These are phyloP conservation scores for Tetheella fluctuosa DNA, from an alignment of 2,888 invertebrate genomes.

Conservation along the genomic window DNA sequence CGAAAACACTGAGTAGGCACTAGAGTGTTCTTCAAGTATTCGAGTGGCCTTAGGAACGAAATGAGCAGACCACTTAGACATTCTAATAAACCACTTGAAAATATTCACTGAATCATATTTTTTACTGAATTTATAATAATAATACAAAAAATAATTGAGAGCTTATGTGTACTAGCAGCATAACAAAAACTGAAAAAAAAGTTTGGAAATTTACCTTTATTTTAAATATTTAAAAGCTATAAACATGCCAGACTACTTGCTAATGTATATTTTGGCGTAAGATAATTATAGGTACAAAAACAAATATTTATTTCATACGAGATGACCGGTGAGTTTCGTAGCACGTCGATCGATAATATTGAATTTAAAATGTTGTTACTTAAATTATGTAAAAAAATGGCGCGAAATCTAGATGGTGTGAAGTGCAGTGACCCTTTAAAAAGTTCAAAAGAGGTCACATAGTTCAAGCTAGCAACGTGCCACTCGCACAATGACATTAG, in stretches of 20 bases:
- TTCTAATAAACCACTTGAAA: conserved; percentile 67
- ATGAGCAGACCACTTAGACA: conserved; percentile 79
- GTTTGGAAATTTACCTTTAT: too few species aligned
- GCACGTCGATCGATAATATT: too few species aligned
- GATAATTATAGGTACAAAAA: too few species aligned
- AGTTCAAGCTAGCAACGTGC: conserved; percentile 24
- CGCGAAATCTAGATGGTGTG: neutral
- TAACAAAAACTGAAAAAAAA: neutral
- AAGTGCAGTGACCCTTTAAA: conserved; percentile 25
- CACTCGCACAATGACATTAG: conserved; percentile 23
- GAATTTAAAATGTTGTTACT: too few species aligned
- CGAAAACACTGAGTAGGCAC: conserved; percentile 49
- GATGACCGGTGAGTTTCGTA: too few species aligned
- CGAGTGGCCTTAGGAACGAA: conserved; percentile 61
- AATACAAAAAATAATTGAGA: too few species aligned
- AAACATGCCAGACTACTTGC: too few species aligned
- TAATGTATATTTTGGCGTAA: too few species aligned
- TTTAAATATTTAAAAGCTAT: too few species aligned
- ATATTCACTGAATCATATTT: conserved; percentile 44
- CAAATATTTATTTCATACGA: too few species aligned
- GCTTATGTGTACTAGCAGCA: too few species aligned
- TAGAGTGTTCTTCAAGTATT: conserved; percentile 54
- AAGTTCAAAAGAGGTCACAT: conserved; percentile 60
- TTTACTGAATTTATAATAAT: conserved; percentile 17
- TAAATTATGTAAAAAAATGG: neutral